Percentiles rank a stretch among this genome's conserved stretches.
phyloP scores from a whole-genome alignment of 1,140 invertebrate genomes.

The Metopolophium dirhodum region DNA sequence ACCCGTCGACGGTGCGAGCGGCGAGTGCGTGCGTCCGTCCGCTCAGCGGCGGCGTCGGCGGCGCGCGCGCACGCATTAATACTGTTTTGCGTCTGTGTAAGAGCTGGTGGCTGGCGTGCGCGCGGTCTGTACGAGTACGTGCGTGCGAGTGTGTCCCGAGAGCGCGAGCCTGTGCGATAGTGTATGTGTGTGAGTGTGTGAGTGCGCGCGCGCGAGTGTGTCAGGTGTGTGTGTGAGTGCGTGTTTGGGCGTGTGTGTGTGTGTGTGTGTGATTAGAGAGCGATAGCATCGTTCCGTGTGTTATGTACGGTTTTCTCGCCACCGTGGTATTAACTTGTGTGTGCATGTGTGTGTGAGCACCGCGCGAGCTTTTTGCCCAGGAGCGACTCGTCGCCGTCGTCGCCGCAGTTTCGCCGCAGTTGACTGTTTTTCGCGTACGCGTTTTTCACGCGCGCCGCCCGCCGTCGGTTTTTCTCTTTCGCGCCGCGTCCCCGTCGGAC shows the following conservation, averaged over 20 bases:
- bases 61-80: background rate
- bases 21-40: background rate
- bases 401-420: conserved; percentile 72
- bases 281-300: conserved; percentile 10
- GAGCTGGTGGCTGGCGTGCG: background rate
- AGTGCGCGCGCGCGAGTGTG: background rate
- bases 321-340: background rate
- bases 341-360: background rate
- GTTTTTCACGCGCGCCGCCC: background rate
- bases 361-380: conserved; percentile 7
- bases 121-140: background rate
- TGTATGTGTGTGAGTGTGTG: background rate
- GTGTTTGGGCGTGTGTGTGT: background rate
- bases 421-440: conserved; percentile 62
- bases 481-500: background rate
- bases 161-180: background rate
- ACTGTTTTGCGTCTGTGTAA: background rate
- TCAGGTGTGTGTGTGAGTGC: background rate
- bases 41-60: background rate
- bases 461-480: background rate
- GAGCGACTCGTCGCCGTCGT: conserved; percentile 10
- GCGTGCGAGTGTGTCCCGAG: background rate
- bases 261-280: background rate
- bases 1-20: background rate
- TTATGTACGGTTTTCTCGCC: conserved; percentile 24